Evolutionary conservation across 1,140 invertebrate species (phyloP), one percentile per base, ranked within the genome.

Genomic region (Melitaea cinxia): DNA sequence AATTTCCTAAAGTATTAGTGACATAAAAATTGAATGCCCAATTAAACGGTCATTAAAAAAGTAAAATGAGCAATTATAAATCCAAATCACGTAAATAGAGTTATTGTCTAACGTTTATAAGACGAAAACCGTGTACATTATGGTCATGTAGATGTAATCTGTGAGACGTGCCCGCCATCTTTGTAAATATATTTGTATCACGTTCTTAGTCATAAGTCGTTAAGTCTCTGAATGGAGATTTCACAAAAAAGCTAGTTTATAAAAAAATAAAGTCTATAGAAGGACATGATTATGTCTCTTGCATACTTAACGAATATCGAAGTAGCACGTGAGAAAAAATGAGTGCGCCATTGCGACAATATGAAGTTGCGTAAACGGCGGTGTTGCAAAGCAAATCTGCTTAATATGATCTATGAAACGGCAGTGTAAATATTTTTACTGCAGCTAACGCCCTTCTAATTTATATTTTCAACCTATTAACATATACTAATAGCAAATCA

Each of bases 171-270:
- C 59, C 67, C 61, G 70, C 73, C 78, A 77, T 81, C 77, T 85
- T 75, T 72, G 68, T 76, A 80, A 78, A 80, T 79, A 73, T 83
- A 87, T 85, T 83, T 82, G 55, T 73, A 82, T 86, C 85, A 88
- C 88, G 88, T 90, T 70, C 71, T 80, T 77, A 78, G 71, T 84
- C 81, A 83, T 87, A 85, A 82, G 82, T 83, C 77, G 82, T 85
- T 83, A 86, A 78, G 68, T 77, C 70, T 73, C 50, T 72, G 67
- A 80, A 80, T 73, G 73, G 75, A 74, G 72, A 77, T 88, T 85
- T 85, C 77, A 82, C 73, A 86, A 86, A 83, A 85, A 82, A 80
- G 71, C 67, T 71, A 68, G 68, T 65, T 64, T 78, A 69, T 68
- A 72, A 72, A 85, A 84, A 80, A 73, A 79, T 72, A 73, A 63